phyloP scores from a whole-genome alignment of 1,140 invertebrate genomes.

The Aphelinus certus region DNA sequence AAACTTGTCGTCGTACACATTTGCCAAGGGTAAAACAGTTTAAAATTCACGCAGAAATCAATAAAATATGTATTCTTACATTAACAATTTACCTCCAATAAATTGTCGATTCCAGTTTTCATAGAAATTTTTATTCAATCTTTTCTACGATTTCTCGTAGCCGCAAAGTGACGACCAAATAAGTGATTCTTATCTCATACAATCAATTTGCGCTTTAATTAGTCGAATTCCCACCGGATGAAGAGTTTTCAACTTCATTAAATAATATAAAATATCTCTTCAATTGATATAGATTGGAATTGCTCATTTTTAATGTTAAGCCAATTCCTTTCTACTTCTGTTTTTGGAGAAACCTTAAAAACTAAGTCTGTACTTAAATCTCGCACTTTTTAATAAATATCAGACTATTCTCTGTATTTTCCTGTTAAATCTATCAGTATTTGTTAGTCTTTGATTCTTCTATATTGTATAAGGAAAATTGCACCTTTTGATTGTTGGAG shows the following conservation, averaged over 20 bases:
- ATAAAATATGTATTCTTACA: too few relatives aligned
- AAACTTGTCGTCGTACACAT: constrained; percentile 38
- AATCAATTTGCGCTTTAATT: constrained; percentile 6
- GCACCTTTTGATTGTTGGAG: background rate
- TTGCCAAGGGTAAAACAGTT: background rate
- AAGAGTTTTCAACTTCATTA: constrained; percentile 13
- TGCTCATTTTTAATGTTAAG: constrained; percentile 28
- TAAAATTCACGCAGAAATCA: background rate
- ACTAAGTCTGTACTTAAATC: constrained; percentile 30
- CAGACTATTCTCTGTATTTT: constrained; percentile 24
- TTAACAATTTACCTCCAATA: too few relatives aligned
- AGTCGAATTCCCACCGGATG: background rate
- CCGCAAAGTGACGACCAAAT: constrained; percentile 41
- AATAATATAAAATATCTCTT: constrained; percentile 12
- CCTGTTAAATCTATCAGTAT: constrained; percentile 21
- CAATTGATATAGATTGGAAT: constrained; percentile 22
- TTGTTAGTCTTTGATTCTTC: constrained; percentile 32
- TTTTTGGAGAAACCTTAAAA: constrained; percentile 11
- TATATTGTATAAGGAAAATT: constrained; percentile 11
- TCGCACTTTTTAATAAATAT: constrained; percentile 37
- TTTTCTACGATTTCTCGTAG: constrained; percentile 15
- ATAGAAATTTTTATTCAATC: constrained; percentile 5
- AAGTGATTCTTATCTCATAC: constrained; percentile 20
- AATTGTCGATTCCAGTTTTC: background rate
- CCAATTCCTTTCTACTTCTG: background rate